A percentile compares a stretch with the other conserved stretches of the same genome.
These are phyloP conservation scores for Polia nebulosa DNA, from an alignment of 2,888 invertebrate species.

Conservation along the genomic window DNA sequence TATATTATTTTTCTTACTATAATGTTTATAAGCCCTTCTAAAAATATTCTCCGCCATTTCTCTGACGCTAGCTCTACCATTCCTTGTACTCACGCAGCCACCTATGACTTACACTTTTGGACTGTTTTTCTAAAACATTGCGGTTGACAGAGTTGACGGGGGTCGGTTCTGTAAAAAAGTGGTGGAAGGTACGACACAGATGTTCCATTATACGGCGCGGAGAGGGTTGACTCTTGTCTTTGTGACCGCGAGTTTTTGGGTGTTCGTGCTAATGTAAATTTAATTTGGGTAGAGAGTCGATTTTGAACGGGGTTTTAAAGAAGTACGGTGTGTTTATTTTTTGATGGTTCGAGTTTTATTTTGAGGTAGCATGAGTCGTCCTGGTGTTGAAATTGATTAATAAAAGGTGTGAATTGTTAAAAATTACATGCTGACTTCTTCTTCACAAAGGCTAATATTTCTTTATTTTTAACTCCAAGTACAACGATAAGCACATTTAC, in stretches of 20 bases:
- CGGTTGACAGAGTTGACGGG: slow-evolving; percentile 69
- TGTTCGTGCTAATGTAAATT: slow-evolving; percentile 63
- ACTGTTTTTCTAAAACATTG: slow-evolving; percentile 61
- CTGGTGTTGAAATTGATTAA: background rate
- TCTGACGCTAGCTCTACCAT: slow-evolving; percentile 13
- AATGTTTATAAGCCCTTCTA: background rate
- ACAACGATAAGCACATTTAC: too few species aligned
- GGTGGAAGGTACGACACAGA: slow-evolving; percentile 65
- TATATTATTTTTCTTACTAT: too few species aligned
- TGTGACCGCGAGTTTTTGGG: slow-evolving; percentile 57
- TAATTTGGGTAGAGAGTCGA: slow-evolving; percentile 50
- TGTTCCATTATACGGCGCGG: slow-evolving; percentile 67
- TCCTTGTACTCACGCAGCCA: slow-evolving; percentile 20
- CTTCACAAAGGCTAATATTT: too few species aligned
- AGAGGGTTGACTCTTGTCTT: slow-evolving; percentile 69
- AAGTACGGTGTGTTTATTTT: slow-evolving; percentile 12
- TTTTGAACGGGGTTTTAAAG: slow-evolving; percentile 32
- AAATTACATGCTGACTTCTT: too few species aligned
- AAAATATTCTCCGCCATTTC: background rate
- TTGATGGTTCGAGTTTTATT: background rate
- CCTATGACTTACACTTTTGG: slow-evolving; percentile 57
- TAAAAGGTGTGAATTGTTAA: too few species aligned
- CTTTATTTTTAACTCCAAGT: too few species aligned
- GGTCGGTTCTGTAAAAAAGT: slow-evolving; percentile 63
- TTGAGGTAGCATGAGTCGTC: background rate